Base-by-base conservation (phyloP, 2,888 invertebrate species). In the Litoditis marina region DNA sequence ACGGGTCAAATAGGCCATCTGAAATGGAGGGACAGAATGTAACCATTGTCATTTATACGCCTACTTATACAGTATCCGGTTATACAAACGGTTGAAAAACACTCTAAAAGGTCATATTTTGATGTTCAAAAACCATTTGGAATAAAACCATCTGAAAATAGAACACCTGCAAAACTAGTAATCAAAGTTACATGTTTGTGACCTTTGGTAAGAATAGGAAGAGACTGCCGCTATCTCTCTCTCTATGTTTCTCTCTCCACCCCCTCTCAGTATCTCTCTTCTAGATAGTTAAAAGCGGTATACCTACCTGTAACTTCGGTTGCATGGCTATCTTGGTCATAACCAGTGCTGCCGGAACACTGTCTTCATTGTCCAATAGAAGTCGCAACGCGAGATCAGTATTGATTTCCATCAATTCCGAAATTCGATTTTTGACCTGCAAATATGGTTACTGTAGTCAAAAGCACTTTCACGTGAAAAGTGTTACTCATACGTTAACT, bases 331-430 rank as follows among this genome's bases (percentile, higher is more conserved):
- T 70, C 60, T 78, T 78, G 28, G 65, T 68, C 69, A 82, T 76
- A 22, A 82, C 82, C 19, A 74, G 69, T 11, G 62, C 49, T 1
- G 78, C 65, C 0, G 79, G 71, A 16, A 83, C 69, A 5, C 65
- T 66, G 60, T 81, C 77, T 34, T 76, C 82, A 60, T 83, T 83
- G 46, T 82, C 76, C 36, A 81, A 63, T 19, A 81, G 54, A 27
- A 81, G 64, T 27, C 77, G 68, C 31, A 82, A 71, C 8, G 83
- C 80, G 22, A 71, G 63, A 44, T 80, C 78, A 34, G 75, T 68
- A 63, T 83, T 76, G 56, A 83, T 82, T 27, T 66, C 68, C 81
- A 83, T 83, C 66, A 83, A 62, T 16, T 82, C 80, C 25, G 74
- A 70, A 25, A 81, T 78, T 36, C 73, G 68, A 55, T 81, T 78